These are phyloP conservation scores for Drosophila varians DNA, from an alignment of 1,140 invertebrate genomes.

Conservation along the genomic window DNA sequence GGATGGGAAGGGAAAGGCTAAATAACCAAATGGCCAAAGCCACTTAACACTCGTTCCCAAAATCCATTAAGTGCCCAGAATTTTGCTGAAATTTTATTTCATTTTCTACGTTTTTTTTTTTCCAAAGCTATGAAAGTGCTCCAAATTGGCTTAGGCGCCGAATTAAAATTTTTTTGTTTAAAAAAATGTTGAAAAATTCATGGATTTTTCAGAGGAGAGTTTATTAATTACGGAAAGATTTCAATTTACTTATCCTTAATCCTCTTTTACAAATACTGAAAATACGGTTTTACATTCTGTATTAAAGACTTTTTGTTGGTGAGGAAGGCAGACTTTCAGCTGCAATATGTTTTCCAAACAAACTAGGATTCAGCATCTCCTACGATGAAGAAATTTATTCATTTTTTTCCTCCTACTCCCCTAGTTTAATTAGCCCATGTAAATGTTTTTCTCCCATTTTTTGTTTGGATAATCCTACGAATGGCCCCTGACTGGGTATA, in stretches of 20 bases:
- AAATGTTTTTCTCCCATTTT: constrained; percentile 40
- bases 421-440: constrained; percentile 40
- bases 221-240: neutral
- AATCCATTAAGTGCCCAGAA: constrained; percentile 70
- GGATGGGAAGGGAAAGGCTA: constrained; percentile 5
- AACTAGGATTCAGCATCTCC: neutral
- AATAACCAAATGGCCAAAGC: constrained; percentile 69
- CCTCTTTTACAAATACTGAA: neutral
- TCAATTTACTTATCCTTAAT: neutral
- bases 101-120: constrained; percentile 24
- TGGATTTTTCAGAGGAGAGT: neutral
- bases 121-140: constrained; percentile 18
- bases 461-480: constrained; percentile 45
- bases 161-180: neutral
- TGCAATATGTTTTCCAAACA: neutral
- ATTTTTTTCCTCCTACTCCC: neutral
- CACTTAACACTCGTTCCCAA: constrained; percentile 65
- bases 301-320: no score
- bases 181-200: neutral
- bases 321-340: no score
- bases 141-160: constrained; percentile 28
- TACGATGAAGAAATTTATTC: neutral
- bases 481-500: constrained; percentile 32
- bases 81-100: constrained; percentile 35
- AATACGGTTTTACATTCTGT: neutral